Evolutionary conservation across 2,797 vertebrate genomes (phyloP), one percentile per base, ranked within the genome.

Genomic region (Hafferia zeledoni): DNA sequence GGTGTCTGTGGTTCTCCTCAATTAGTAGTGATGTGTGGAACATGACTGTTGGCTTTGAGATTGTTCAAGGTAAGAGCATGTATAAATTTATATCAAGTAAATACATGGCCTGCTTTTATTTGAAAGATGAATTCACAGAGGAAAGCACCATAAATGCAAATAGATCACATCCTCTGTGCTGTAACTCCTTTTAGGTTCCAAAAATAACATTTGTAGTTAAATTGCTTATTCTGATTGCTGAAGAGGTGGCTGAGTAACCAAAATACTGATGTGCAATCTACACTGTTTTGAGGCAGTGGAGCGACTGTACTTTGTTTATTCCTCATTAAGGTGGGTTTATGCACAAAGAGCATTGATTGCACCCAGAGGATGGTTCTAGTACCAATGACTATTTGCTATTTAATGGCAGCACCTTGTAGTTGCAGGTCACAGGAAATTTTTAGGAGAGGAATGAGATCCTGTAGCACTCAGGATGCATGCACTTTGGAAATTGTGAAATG

Each of bases 401-500:
- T 90, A 77, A n/a, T 79, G 33, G 33, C 47, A 92, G 46, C 47
- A 75, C 56, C 76, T 94, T 88, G 27, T 77, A 46, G 19, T 22
- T 89, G 60, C 61, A 82, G 70, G 63, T 89, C 46, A 41, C 55
- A 39, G 49, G 60, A 69, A 68, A 50, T 57, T 90, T 80, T 69
- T 59, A 64, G 39, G 33, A 74, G 61, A n/a, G 41, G 37, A 89
- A 79, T 44, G 33, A 93, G 46, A 68, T 94, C 71, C 69, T 82
- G 59, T 79, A 65, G 56, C 30, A 75, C 91, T 91, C 41, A 68
- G 74, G 77, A 89, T 77, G 53, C 30, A 18, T 30, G 57, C 39
- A 33, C 28, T 89, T 91, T 67, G 75, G 94, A 96, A 96, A 96
- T 17, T 41, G 43, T 94, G 74, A 91, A 75, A 91, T 93, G 89